Conservation (phyloP, 2,888 invertebrate genomes). For the Erpobdella octoculata region DNA sequence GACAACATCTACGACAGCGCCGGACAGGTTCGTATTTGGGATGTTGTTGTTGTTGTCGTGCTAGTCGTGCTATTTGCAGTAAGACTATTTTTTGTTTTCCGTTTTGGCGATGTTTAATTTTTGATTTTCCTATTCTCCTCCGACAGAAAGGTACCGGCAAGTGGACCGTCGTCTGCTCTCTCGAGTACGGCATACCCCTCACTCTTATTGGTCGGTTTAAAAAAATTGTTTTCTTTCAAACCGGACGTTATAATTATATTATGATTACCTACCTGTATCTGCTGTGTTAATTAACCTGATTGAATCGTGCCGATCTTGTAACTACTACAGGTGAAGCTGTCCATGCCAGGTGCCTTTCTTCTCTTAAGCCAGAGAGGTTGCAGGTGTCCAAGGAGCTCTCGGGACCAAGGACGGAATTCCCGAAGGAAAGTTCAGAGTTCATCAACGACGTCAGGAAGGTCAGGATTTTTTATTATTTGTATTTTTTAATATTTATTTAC, state of each 20-base stretch:
- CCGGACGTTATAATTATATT: too few species aligned
- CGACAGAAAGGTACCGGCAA: slow-evolving; percentile 94
- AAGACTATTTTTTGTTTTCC: not conserved
- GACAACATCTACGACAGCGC: slow-evolving; percentile 91
- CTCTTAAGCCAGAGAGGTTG: slow-evolving; percentile 77
- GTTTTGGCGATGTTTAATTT: not conserved
- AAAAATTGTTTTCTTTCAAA: not conserved
- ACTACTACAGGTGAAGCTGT: slow-evolving; percentile 72
- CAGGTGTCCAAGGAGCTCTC: slow-evolving; percentile 68
- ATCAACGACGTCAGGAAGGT: slow-evolving; percentile 68
- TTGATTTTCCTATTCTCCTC: not conserved
- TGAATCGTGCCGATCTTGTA: not conserved
- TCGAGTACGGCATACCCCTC: slow-evolving; percentile 92
- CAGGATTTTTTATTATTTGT: slow-evolving; percentile 4
- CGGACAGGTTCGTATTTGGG: slow-evolving; percentile 57
- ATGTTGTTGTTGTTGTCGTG: not conserved
- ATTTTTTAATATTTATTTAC: not conserved
- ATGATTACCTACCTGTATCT: not conserved
- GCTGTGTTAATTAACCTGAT: not conserved
- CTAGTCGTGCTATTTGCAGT: not conserved
- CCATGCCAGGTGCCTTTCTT: slow-evolving; percentile 87
- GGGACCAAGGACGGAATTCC: slow-evolving; percentile 58
- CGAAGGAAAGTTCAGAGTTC: slow-evolving; percentile 70
- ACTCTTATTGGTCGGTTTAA: slow-evolving; percentile 71
- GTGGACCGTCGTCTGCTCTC: slow-evolving; percentile 93